Percentiles rank a stretch among this genome's conserved stretches.
phyloP scores from a whole-genome alignment of 2,888 invertebrate species.

The Lasioglossum morio region DNA sequence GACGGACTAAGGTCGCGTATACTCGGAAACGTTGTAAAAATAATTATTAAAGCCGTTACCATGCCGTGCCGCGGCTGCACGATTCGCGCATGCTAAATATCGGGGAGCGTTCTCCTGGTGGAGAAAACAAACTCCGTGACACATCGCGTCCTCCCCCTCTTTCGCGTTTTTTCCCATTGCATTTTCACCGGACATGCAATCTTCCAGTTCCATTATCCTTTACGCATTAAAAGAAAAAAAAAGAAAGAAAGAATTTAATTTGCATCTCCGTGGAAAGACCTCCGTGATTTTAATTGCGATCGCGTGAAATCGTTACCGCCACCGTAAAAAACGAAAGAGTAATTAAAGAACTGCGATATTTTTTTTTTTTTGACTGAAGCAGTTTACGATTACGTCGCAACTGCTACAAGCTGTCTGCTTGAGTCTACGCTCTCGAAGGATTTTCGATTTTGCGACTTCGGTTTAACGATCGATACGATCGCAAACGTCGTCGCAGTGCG shows the following conservation, averaged over 20 bases:
- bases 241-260: not conserved
- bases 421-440: not conserved
- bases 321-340: not conserved
- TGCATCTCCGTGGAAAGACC: not conserved
- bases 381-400: not conserved
- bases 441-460: not conserved
- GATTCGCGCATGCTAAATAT: conserved; percentile 36
- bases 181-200: conserved; percentile 7
- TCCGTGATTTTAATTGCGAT: not conserved
- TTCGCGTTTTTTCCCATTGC: not conserved
- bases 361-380: not conserved
- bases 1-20: conserved; percentile 80
- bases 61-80: conserved; percentile 61
- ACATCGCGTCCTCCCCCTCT: not conserved
- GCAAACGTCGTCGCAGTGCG: not conserved
- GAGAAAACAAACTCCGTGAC: conserved; percentile 17
- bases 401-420: too few relatives aligned
- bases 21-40: conserved; percentile 85
- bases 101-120: conserved; percentile 3
- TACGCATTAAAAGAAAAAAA: not conserved
- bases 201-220: not conserved
- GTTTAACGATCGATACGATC: not conserved
- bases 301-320: not conserved
- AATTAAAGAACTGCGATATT: not conserved
- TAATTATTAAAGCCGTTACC: conserved; percentile 84